phyloP scores from a whole-genome alignment of 35 echinoderm and acorn worm genomes.

The Diadema setosum region DNA sequence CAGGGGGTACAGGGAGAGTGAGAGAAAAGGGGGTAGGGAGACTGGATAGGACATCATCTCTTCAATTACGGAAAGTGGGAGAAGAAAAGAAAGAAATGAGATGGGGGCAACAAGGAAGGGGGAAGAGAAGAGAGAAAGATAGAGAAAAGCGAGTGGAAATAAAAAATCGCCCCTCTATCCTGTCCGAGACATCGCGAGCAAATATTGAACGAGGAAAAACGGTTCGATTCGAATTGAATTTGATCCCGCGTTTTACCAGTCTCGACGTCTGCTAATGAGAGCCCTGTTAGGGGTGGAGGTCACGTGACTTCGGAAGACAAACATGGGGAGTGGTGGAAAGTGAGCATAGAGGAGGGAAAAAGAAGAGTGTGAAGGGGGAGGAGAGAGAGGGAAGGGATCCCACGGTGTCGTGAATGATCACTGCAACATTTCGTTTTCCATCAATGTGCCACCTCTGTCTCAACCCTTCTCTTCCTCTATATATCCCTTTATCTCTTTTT shows the following conservation, averaged over 20 bases:
- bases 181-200: neutral
- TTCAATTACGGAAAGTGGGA: too few relatives aligned
- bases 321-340: neutral
- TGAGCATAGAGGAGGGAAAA: neutral
- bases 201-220: slow-evolving; percentile 5
- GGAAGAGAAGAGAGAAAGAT: neutral
- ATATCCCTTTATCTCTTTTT: neutral
- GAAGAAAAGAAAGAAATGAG: neutral
- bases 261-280: neutral
- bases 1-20: neutral
- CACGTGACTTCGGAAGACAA: neutral
- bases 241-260: neutral
- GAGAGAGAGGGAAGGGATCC: neutral
- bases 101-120: neutral
- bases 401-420: neutral
- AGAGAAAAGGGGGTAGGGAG: neutral
- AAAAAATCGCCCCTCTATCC: neutral
- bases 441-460: neutral
- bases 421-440: neutral
- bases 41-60: too few relatives aligned
- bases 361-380: neutral
- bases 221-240: neutral
- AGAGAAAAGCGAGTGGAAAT: neutral
- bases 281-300: neutral
- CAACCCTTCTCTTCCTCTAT: neutral